phyloP scores from a whole-genome alignment of 2,113 vertebrate species.

The Bettongia penicillata region DNA sequence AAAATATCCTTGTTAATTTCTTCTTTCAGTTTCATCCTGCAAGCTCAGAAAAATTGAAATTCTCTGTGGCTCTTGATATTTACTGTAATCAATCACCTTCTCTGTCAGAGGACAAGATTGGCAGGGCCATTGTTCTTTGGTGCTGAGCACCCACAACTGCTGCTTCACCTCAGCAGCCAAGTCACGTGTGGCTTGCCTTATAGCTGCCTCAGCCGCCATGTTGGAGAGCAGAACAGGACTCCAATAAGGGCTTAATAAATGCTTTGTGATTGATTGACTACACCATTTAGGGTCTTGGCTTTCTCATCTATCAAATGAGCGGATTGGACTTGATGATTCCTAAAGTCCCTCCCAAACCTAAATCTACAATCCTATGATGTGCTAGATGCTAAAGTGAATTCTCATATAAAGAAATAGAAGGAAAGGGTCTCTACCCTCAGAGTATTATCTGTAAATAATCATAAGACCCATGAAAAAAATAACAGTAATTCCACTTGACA shows the following conservation, averaged over 20 bases:
- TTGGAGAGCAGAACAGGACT: no score
- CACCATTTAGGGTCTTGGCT: background rate
- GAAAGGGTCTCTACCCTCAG: background rate
- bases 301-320: background rate
- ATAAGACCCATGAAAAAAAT: background rate
- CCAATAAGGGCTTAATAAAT: background rate
- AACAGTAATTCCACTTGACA: background rate
- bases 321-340: background rate
- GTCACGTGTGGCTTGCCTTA: no score
- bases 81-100: constrained; percentile 90
- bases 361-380: background rate
- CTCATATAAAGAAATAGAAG: background rate
- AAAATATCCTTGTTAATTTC: constrained; percentile 92
- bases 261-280: background rate
- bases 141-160: no score
- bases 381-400: background rate
- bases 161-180: no score
- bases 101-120: no score
- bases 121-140: no score
- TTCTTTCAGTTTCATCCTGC: constrained; percentile 90
- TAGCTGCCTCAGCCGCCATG: no score
- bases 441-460: background rate
- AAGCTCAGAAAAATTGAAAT: constrained; percentile 95
- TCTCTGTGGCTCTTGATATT: constrained; percentile 87
- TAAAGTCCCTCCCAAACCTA: background rate